Percentiles rank a stretch among this genome's conserved stretches.
Evolutionary conservation across 2,797 vertebrate genomes (phyloP).

Genomic region (Myotis vivesi): DNA sequence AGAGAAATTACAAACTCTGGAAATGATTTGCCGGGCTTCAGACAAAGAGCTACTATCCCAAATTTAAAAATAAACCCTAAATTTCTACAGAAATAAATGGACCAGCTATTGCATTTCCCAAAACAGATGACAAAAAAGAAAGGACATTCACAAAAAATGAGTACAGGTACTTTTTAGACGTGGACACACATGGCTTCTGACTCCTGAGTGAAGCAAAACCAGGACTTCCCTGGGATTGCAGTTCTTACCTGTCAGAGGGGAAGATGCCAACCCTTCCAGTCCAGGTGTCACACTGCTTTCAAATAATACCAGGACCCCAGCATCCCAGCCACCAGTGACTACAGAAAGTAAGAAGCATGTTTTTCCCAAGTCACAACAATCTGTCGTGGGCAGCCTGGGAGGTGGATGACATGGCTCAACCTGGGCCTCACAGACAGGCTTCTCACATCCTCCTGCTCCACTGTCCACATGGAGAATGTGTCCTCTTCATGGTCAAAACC

Average conservation of each 20-base stretch:
- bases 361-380: neutral
- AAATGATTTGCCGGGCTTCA: neutral
- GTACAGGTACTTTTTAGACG: neutral
- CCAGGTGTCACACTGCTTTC: neutral
- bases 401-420: neutral
- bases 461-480: neutral
- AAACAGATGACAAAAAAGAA: neutral
- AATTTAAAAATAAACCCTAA: neutral
- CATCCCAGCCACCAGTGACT: neutral
- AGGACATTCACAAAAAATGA: neutral
- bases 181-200: neutral
- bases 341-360: neutral
- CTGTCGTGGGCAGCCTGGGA: neutral
- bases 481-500: rapidly evolving
- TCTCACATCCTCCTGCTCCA: neutral
- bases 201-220: neutral
- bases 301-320: neutral
- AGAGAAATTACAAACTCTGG: neutral
- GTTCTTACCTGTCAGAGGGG: neutral
- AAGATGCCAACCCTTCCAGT: neutral
- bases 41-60: neutral
- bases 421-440: neutral
- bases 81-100: neutral
- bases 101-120: neutral
- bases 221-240: neutral